Evolutionary conservation across 2,797 vertebrate species (phyloP).

Genomic region (Lepus oiostolus): DNA sequence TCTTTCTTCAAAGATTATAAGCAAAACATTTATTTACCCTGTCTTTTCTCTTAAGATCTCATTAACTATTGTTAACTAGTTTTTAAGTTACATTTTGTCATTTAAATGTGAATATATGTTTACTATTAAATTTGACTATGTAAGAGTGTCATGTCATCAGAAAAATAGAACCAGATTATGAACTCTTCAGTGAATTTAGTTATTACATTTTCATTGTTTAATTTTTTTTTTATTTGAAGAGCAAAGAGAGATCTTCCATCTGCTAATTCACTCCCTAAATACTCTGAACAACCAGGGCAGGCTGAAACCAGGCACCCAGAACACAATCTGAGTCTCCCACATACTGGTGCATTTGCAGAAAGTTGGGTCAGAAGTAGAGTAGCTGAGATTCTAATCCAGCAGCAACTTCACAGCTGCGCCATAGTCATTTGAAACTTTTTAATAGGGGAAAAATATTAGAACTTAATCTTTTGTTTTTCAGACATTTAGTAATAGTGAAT

Average conservation of each 20-base stretch:
- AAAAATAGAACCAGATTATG: conserved; percentile 41
- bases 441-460: conserved; percentile 14
- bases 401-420: not conserved
- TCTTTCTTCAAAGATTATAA: conserved; percentile 32
- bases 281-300: no score
- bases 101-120: conserved; percentile 44
- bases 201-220: no score
- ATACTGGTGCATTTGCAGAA: no score
- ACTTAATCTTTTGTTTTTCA: conserved; percentile 47
- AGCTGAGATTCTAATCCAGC: no score
- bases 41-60: conserved; percentile 31
- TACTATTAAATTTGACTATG: not conserved
- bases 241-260: no score
- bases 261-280: no score
- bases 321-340: no score
- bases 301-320: no score
- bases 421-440: conserved; percentile 39
- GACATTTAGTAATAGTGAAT: conserved; percentile 15
- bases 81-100: conserved; percentile 38
- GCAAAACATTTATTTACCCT: conserved; percentile 48
- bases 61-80: conserved; percentile 18
- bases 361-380: no score
- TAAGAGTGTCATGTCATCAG: not conserved
- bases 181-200: conserved; percentile 33
- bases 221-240: no score